Evolutionary conservation across 2,888 invertebrate species (phyloP).

Genomic region (Drymonia ruficornis): DNA sequence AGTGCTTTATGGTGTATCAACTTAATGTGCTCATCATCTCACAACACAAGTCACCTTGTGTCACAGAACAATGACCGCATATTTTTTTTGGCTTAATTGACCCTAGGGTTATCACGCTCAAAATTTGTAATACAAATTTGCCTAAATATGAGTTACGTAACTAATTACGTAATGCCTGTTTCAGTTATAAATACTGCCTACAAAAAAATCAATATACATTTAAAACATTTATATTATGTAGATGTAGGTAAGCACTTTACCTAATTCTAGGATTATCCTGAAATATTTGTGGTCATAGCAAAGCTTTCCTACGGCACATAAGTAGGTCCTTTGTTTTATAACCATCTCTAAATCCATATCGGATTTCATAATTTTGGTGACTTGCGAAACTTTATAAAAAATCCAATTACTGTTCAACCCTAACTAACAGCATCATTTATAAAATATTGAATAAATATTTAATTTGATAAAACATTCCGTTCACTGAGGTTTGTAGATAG

Average conservation of each 20-base stretch:
- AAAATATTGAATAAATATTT: neutral
- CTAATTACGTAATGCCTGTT: too few species aligned
- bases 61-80: conserved; percentile 27
- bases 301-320: too few species aligned
- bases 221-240: too few species aligned
- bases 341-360: too few species aligned
- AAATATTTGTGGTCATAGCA: too few species aligned
- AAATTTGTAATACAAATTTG: too few species aligned
- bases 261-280: too few species aligned
- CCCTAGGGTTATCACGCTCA: conserved; percentile 13
- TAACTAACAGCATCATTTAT: neutral
- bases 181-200: too few species aligned
- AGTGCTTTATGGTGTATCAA: conserved; percentile 18
- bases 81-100: conserved; percentile 17
- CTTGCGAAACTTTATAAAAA: neutral
- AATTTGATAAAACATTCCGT: neutral
- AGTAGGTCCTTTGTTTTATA: too few species aligned
- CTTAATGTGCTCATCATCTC: conserved; percentile 22
- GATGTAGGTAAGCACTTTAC: too few species aligned
- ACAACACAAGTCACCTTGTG: conserved; percentile 33
- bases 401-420: neutral
- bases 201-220: too few species aligned
- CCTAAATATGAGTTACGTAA: too few species aligned
- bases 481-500: neutral
- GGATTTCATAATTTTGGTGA: neutral